Evolutionary conservation across 1,140 invertebrate genomes (phyloP).

Genomic region (Heliconius eleuchia): DNA sequence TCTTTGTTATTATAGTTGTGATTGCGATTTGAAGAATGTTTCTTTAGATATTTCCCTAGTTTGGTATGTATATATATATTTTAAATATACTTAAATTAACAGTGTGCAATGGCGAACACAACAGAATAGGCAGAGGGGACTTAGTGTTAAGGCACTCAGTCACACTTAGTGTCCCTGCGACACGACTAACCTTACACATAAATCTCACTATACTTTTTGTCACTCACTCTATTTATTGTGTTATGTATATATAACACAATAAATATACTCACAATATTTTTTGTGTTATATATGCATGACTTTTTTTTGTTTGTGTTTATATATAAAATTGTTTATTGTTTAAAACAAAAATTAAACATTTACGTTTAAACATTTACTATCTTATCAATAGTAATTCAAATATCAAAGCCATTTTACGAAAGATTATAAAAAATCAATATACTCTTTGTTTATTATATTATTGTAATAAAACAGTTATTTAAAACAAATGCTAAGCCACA

Average conservation of each 20-base stretch:
- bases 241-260: too few relatives aligned
- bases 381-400: background rate
- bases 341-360: background rate
- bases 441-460: background rate
- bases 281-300: too few relatives aligned
- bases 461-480: background rate
- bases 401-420: background rate
- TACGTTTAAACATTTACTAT: background rate
- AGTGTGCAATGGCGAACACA: too few relatives aligned
- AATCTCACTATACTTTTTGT: too few relatives aligned
- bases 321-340: background rate
- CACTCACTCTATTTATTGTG: too few relatives aligned
- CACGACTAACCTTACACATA: too few relatives aligned
- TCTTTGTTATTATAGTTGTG: background rate
- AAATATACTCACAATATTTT: too few relatives aligned
- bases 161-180: too few relatives aligned
- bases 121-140: too few relatives aligned
- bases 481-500: background rate
- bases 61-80: too few relatives aligned
- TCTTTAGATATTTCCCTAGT: background rate
- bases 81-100: too few relatives aligned
- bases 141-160: too few relatives aligned
- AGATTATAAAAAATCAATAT: background rate
- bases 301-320: background rate
- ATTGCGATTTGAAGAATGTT: background rate